A percentile compares a stretch with the other conserved stretches of the same genome.
Evolutionary conservation across 2,797 vertebrate species (phyloP).

Genomic region (Taenioides sp.): DNA sequence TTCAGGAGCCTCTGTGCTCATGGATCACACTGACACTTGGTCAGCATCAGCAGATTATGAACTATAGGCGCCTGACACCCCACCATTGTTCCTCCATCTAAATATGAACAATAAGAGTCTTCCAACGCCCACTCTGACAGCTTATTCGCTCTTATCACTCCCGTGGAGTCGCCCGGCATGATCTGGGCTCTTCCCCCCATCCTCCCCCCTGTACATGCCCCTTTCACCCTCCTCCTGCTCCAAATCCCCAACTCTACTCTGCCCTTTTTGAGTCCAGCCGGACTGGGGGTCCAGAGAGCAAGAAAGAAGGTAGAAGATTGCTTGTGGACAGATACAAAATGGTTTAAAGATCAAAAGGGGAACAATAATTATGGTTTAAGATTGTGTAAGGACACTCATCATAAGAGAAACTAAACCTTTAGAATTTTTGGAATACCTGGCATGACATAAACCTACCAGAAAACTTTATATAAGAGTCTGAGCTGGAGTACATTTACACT

Average conservation of each 20-base stretch:
- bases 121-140: conserved; percentile 67
- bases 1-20: conserved; percentile 67
- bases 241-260: conserved; percentile 5
- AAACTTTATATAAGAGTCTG: conserved; percentile 15
- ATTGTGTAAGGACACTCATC: neutral
- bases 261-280: conserved; percentile 13
- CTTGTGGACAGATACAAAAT: conserved; percentile 16
- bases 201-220: conserved; percentile 40
- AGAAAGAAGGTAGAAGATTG: conserved; percentile 15
- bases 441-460: neutral
- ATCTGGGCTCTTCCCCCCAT: conserved; percentile 52
- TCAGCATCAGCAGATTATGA: conserved; percentile 84
- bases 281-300: conserved; percentile 32
- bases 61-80: conserved; percentile 77
- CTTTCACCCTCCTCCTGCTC: conserved; percentile 17
- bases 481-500: conserved; percentile 24
- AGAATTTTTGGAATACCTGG: conserved; percentile 5
- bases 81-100: conserved; percentile 82
- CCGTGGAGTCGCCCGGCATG: conserved; percentile 62
- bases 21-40: conserved; percentile 78
- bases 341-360: conserved; percentile 12
- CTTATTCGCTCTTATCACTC: conserved; percentile 71
- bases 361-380: neutral
- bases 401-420: neutral
- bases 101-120: conserved; percentile 82